phyloP scores from a whole-genome alignment of 1,140 invertebrate genomes.

The Yoshiicerus persimilis region DNA sequence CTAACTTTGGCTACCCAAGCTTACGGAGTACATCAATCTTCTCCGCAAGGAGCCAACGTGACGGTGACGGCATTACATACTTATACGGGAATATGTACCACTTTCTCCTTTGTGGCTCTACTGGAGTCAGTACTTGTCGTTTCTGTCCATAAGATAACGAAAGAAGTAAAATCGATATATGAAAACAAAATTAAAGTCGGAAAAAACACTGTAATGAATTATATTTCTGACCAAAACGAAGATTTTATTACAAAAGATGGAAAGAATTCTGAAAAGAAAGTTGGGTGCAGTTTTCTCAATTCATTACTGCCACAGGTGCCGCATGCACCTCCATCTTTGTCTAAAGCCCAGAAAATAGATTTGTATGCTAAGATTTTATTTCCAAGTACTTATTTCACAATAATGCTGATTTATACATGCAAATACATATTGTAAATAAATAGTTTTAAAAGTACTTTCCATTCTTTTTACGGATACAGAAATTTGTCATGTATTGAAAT shows the following conservation, averaged over 20 bases:
- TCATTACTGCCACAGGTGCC: too few relatives aligned
- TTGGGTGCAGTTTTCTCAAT: not conserved
- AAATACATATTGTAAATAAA: too few relatives aligned
- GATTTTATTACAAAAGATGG: too few relatives aligned
- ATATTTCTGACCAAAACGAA: not conserved
- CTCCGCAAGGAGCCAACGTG: constrained; percentile 25
- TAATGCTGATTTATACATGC: too few relatives aligned
- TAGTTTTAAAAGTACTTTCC: too few relatives aligned
- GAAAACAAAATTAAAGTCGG: too few relatives aligned
- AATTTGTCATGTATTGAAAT: too few relatives aligned
- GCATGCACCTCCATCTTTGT: too few relatives aligned
- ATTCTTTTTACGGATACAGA: too few relatives aligned
- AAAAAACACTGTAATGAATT: not conserved
- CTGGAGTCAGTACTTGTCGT: constrained; percentile 51
- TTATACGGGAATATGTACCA: constrained; percentile 63
- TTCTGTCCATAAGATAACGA: not conserved
- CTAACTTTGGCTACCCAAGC: constrained; percentile 63
- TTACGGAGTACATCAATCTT: constrained; percentile 55
- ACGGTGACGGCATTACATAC: constrained; percentile 58
- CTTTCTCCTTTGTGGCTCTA: constrained; percentile 62
- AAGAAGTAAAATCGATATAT: not conserved
- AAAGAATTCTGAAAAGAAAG: not conserved
- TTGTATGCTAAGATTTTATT: not conserved
- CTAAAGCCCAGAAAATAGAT: not conserved
- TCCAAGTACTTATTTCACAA: too few relatives aligned